Percentiles rank a stretch among this genome's conserved stretches.
Conservation (phyloP, 2,888 invertebrate genomes). For the Euclidia mi region DNA sequence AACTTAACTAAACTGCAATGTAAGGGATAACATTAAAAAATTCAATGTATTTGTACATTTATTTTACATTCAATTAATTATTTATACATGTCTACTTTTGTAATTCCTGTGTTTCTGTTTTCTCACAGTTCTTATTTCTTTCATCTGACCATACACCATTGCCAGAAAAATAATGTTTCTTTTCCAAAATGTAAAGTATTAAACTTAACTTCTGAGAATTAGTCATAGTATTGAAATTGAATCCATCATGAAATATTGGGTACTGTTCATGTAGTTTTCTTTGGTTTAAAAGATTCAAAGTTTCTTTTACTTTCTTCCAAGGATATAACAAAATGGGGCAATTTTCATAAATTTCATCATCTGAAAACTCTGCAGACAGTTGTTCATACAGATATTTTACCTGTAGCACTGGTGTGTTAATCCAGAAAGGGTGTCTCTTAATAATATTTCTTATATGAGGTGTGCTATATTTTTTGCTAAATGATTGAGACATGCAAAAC, state of each 20-base stretch:
- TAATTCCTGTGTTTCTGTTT: slow-evolving; percentile 12
- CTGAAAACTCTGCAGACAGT: slow-evolving; percentile 68
- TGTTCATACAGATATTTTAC: slow-evolving; percentile 76
- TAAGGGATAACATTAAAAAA: too few relatives aligned
- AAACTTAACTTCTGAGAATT: slow-evolving; percentile 81
- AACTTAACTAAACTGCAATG: too few relatives aligned
- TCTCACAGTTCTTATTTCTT: slow-evolving; percentile 61
- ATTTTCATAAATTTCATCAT: slow-evolving; percentile 81
- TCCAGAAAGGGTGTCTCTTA: slow-evolving; percentile 84
- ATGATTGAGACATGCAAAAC: slow-evolving; percentile 75
- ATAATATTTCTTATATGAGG: slow-evolving; percentile 67
- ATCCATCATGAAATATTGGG: slow-evolving; percentile 60
- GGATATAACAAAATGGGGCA: slow-evolving; percentile 82
- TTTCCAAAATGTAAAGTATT: slow-evolving; percentile 81
- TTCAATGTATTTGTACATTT: too few relatives aligned
- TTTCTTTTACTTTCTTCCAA: slow-evolving; percentile 79
- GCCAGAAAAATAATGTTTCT: slow-evolving; percentile 84
- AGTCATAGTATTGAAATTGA: slow-evolving; percentile 66
- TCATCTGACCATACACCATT: slow-evolving; percentile 86
- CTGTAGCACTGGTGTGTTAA: slow-evolving; percentile 82
- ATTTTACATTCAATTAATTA: too few relatives aligned
- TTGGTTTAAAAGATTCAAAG: slow-evolving; percentile 58
- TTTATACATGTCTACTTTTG: slow-evolving; percentile 1
- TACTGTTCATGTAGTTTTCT: slow-evolving; percentile 41
- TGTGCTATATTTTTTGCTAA: slow-evolving; percentile 68